phyloP scores from a whole-genome alignment of 2,797 vertebrate species.

The Gambelia wislizenii region DNA sequence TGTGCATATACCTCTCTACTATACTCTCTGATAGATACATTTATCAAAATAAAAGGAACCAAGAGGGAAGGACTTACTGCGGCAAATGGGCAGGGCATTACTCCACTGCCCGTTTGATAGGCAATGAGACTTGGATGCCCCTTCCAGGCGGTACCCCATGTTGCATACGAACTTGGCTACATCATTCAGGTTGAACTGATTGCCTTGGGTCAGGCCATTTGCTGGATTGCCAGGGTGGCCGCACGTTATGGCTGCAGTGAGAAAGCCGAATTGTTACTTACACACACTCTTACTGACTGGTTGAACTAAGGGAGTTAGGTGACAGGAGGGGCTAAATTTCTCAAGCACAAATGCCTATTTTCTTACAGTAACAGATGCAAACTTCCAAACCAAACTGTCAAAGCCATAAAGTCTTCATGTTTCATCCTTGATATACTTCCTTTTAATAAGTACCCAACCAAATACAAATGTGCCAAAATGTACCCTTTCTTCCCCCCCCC shows the following conservation, averaged over 20 bases:
- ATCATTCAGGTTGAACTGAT: conserved; percentile 95
- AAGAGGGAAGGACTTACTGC: conserved; percentile 84
- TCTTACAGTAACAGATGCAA: rapidly evolving
- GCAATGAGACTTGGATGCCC: conserved; percentile 88
- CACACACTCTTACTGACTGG: rapidly evolving
- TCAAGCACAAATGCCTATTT: rapidly evolving
- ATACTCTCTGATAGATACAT: too few relatives aligned
- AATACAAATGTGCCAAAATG: not conserved
- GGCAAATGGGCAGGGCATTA: conserved; percentile 89
- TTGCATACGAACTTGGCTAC: conserved; percentile 92
- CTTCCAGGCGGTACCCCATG: conserved; percentile 90
- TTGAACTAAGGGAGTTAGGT: not conserved
- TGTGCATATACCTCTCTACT: too few relatives aligned
- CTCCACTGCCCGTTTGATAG: conserved; percentile 96
- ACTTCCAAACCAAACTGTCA: not conserved
- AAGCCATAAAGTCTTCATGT: not conserved
- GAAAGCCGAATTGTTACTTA: conserved; percentile 34
- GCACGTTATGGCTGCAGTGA: conserved; percentile 91
- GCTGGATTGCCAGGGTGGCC: conserved; percentile 95
- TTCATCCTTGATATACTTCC: too few relatives aligned
- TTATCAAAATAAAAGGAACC: too few relatives aligned
- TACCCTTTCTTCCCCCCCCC: not conserved
- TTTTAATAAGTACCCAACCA: not conserved
- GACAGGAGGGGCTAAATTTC: rapidly evolving
- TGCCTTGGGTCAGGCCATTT: conserved; percentile 92